Percentiles rank a stretch among this genome's conserved stretches.
Conservation (phyloP, 2,888 invertebrate genomes). For the Dicyrtomina minuta region DNA sequence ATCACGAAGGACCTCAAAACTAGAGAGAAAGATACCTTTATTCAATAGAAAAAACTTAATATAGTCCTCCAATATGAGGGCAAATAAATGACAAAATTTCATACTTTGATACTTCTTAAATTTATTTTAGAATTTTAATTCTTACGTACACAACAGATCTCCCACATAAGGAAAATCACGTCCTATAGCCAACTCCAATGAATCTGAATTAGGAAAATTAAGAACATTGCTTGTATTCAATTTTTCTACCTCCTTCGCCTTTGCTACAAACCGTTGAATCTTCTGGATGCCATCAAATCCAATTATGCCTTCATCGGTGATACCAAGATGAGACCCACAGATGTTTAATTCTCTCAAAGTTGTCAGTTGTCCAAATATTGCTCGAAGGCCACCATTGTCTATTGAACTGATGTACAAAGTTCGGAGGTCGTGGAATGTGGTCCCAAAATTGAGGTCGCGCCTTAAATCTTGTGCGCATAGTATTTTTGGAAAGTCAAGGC, state of each 20-base stretch:
- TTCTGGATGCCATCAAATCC: too few species aligned
- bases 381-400: not conserved
- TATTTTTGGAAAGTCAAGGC: not conserved
- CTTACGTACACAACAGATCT: not conserved
- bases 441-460: too few species aligned
- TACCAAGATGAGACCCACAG: not conserved
- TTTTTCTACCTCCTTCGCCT: not conserved
- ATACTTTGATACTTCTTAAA: not conserved
- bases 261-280: not conserved
- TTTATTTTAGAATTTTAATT: not conserved
- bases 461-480: too few species aligned
- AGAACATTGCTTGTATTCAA: too few species aligned
- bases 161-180: constrained; percentile 5
- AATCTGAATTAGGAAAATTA: too few species aligned
- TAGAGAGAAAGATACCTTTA: not conserved
- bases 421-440: too few species aligned
- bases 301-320: not conserved
- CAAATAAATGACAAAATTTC: not conserved
- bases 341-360: not conserved
- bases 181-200: too few species aligned
- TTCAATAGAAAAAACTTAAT: too few species aligned
- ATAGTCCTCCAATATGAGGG: too few species aligned
- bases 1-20: constrained; percentile 5
- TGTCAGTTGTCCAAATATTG: too few species aligned
- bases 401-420: not conserved